Percentiles rank a stretch among this genome's conserved stretches.
These are phyloP conservation scores for Melinaea menophilus DNA, from an alignment of 2,888 invertebrate species.

Conservation along the genomic window DNA sequence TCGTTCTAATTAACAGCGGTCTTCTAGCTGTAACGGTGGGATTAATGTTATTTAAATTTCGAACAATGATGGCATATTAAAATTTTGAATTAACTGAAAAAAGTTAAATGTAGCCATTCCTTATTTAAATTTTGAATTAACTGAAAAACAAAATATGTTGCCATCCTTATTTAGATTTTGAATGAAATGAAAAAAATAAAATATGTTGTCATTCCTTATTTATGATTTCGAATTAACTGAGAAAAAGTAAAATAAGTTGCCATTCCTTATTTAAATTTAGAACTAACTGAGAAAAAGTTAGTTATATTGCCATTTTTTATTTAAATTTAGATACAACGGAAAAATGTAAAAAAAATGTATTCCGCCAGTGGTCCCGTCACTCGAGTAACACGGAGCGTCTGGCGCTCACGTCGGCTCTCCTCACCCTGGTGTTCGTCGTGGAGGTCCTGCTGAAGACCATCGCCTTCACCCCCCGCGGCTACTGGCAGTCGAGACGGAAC, in stretches of 20 bases:
- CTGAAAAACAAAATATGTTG: constrained; percentile 34
- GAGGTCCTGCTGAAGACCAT: constrained; percentile 99
- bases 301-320: too few relatives aligned
- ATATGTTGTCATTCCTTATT: too few relatives aligned
- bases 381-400: constrained; percentile 87
- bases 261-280: constrained; percentile 58
- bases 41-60: too few relatives aligned
- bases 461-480: constrained; percentile 98
- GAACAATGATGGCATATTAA: constrained; percentile 50
- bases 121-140: too few relatives aligned
- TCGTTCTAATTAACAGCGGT: constrained; percentile 95
- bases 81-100: not conserved
- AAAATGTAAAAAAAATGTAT: not conserved
- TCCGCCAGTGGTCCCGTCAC: constrained; percentile 89
- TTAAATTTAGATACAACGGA: too few relatives aligned
- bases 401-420: constrained; percentile 90
- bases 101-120: not conserved
- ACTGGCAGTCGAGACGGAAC: constrained; percentile 98
- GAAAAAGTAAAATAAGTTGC: constrained; percentile 31
- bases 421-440: constrained; percentile 95
- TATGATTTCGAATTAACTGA: too few relatives aligned
- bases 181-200: not conserved
- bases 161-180: constrained; percentile 45
- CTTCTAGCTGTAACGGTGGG: constrained; percentile 93
- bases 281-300: not conserved